Conservation (phyloP, 2,888 invertebrate genomes). For the Protonemura montana region DNA sequence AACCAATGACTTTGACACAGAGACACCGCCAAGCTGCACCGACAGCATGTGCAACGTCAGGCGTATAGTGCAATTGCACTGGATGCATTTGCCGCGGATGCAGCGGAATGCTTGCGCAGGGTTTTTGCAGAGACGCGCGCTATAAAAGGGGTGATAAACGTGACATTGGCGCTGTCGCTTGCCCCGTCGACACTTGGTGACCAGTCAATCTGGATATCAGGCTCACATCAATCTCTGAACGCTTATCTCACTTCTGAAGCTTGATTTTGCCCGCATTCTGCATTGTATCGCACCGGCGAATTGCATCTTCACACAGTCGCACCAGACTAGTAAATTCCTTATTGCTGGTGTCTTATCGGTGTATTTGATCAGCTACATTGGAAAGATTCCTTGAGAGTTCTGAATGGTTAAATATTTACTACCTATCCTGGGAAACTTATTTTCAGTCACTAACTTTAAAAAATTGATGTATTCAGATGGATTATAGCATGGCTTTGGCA, state of each 20-base stretch:
- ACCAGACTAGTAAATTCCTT: neutral
- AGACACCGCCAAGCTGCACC: neutral
- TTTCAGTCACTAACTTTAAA: neutral
- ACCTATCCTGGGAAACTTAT: neutral
- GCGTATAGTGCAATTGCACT: neutral
- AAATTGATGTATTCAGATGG: too few species aligned
- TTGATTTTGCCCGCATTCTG: neutral
- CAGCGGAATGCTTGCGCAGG: neutral
- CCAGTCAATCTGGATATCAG: neutral
- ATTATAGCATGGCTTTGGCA: too few species aligned
- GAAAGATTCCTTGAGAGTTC: neutral
- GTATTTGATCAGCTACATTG: neutral
- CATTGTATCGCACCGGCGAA: neutral
- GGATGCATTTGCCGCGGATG: neutral
- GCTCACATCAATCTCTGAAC: neutral
- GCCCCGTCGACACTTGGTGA: neutral
- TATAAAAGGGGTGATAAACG: conserved; percentile 4
- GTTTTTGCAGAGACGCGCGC: neutral
- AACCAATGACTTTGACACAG: neutral
- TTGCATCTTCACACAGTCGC: neutral
- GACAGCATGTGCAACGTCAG: neutral
- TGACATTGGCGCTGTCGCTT: neutral
- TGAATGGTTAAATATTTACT: neutral
- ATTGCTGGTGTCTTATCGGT: neutral
- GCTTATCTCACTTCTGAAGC: neutral